Evolutionary conservation across 2,113 vertebrate species (phyloP), one percentile per base, ranked within the genome.

Genomic region (Engraulis encrasicolus): DNA sequence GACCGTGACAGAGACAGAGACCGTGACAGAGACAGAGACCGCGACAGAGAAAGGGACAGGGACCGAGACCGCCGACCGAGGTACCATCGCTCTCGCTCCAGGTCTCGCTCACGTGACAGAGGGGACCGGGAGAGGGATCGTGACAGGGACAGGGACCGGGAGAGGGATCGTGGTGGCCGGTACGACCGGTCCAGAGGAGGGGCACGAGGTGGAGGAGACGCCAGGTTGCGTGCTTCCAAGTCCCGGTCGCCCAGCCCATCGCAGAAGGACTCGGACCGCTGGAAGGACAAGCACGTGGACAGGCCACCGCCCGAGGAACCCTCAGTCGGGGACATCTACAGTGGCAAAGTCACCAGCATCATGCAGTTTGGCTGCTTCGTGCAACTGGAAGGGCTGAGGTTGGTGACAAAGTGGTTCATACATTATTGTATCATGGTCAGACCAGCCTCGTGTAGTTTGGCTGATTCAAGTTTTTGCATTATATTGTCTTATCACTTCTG

Each of bases 281-380:
- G 97, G 98, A 96, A 97, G 79, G 98, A 99, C 87, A 99, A 98
- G 85, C 97, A 98, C 0, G 94, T 99, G 74, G 98, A 99, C 85
- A 96, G 97, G 0, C 98, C 98, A 0, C 98, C 98, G 0, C 97
- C 98, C 0, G 98, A 99, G 87, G 98, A 99, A 81, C 98, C 98
- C 0, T 95, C 96, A 34, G 97, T 99, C 0, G 98, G 98, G 0
- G 98, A 99, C 90, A 98, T 99, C 85, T 99, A 99, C 90, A 99
- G 97, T 0, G 98, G 98, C 89, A 99, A 99, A 90, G 95, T 99
- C 84, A 99, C 98, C 15, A 99, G 98, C 83, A 99, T 99, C 83
- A 99, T 99, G 98, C 98, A 99, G 87, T 99, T 99, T 82, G 98
- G 98, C 0, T 99, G 98, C 91, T 99, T 99, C 78, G 98, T 99